Conservation (phyloP, 2,888 invertebrate species). For the Agonopterix heracliana region DNA sequence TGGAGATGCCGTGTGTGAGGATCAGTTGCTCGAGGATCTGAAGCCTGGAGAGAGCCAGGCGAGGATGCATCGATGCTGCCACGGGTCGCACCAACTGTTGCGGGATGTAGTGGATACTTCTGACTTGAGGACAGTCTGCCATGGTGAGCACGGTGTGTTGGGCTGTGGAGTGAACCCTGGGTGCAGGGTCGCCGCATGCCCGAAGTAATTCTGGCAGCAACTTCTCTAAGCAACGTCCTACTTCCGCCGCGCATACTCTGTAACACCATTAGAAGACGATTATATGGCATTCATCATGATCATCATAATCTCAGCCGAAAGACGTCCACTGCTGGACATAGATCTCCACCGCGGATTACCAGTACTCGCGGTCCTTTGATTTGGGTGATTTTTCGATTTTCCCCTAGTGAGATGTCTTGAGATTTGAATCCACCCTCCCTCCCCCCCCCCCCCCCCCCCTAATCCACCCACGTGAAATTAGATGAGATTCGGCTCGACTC, state of each 20-base stretch:
- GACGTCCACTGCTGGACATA: too few relatives aligned
- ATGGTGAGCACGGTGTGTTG: constrained; percentile 91
- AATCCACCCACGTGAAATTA: too few relatives aligned
- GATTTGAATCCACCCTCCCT: too few relatives aligned
- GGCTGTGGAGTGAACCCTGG: constrained; percentile 90
- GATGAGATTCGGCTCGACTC: too few relatives aligned
- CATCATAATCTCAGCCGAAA: too few relatives aligned
- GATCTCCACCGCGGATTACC: too few relatives aligned
- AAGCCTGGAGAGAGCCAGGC: constrained; percentile 88
- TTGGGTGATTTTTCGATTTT: too few relatives aligned
- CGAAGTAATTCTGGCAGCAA: constrained; percentile 88
- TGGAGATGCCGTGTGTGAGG: constrained; percentile 88
- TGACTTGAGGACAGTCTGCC: constrained; percentile 87
- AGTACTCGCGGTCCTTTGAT: too few relatives aligned
- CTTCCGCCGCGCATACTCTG: constrained; percentile 89
- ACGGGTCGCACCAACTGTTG: constrained; percentile 89
- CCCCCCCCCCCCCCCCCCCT: too few relatives aligned
- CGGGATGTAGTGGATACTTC: constrained; percentile 88
- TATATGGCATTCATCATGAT: too few relatives aligned
- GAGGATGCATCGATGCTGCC: constrained; percentile 89
- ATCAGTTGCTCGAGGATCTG: constrained; percentile 93
- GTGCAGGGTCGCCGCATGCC: constrained; percentile 92
- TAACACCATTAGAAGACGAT: background rate
- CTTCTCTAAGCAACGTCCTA: constrained; percentile 88
- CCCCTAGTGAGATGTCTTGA: too few relatives aligned